Conservation (phyloP, 2,888 invertebrate genomes). For the Entomobrya multifasciata region DNA sequence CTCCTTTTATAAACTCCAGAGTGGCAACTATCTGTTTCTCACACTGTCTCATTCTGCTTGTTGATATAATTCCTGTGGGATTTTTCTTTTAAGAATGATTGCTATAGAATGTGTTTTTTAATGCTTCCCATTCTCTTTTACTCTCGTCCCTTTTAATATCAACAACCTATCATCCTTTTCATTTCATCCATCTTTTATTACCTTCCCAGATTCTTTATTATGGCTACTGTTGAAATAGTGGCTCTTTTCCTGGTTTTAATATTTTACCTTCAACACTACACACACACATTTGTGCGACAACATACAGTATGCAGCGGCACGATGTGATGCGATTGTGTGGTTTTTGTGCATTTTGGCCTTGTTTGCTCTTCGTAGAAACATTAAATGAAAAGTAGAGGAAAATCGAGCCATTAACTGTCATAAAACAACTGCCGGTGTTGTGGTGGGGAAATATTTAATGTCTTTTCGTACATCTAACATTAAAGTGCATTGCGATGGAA, state of each 20-base stretch:
- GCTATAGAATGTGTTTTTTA: conserved; percentile 30
- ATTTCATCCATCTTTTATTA: conserved; percentile 53
- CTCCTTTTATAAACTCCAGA: not conserved
- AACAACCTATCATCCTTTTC: conserved; percentile 44
- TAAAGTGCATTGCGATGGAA: not conserved
- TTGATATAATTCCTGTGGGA: conserved; percentile 24
- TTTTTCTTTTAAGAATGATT: conserved; percentile 10
- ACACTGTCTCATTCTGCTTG: not conserved
- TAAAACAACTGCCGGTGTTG: conserved; percentile 48
- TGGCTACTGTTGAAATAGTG: not conserved
- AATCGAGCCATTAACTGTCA: conserved; percentile 48
- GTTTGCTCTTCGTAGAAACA: not conserved
- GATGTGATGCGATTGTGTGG: not conserved
- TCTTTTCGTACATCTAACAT: conserved; percentile 4
- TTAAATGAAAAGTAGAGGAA: not conserved
- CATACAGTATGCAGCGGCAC: too few relatives aligned
- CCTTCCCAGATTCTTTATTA: conserved; percentile 29
- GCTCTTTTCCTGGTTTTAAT: not conserved
- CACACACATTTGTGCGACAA: too few relatives aligned
- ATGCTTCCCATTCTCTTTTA: conserved; percentile 36
- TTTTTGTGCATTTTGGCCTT: not conserved
- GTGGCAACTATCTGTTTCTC: not conserved
- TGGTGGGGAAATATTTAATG: conserved; percentile 25
- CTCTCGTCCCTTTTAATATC: conserved; percentile 19
- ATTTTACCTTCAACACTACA: not conserved